phyloP scores from a whole-genome alignment of 2,888 invertebrate genomes.

The Spialia ferax region DNA sequence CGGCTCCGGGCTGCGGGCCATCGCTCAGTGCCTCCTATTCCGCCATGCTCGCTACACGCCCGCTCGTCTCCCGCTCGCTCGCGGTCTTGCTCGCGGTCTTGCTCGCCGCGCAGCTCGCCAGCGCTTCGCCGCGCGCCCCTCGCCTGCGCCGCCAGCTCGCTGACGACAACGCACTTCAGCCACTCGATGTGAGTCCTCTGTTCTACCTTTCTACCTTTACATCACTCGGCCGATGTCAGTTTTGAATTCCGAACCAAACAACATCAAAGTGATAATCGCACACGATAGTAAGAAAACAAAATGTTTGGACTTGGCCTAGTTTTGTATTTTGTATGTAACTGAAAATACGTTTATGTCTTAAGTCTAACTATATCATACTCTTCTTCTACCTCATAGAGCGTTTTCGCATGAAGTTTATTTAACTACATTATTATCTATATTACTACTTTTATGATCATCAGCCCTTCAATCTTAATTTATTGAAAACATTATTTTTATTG shows the following conservation, averaged over 20 bases:
- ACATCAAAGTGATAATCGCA: not conserved
- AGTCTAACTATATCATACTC: not conserved
- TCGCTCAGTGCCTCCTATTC: conserved; percentile 41
- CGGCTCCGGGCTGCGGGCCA: conserved; percentile 10
- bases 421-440: not conserved
- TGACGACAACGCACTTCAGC: conserved; percentile 74
- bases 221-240: not conserved
- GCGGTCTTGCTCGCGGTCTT: conserved; percentile 52
- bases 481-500: not conserved
- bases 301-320: not conserved
- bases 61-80: conserved; percentile 47
- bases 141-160: conserved; percentile 68
- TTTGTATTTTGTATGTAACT: not conserved
- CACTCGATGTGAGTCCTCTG: conserved; percentile 66
- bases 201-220: no score
- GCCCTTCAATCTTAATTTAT: not conserved
- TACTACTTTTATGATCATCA: no score
- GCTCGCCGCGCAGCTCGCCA: conserved; percentile 50
- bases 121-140: conserved; percentile 48
- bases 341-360: not conserved
- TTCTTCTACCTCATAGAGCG: not conserved
- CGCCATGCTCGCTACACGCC: conserved; percentile 43
- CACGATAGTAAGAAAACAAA: not conserved
- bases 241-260: not conserved
- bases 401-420: not conserved